Base-by-base conservation (phyloP, 30 jellyfish, hydroid and myxozoan species). In the Mastigias papua region DNA sequence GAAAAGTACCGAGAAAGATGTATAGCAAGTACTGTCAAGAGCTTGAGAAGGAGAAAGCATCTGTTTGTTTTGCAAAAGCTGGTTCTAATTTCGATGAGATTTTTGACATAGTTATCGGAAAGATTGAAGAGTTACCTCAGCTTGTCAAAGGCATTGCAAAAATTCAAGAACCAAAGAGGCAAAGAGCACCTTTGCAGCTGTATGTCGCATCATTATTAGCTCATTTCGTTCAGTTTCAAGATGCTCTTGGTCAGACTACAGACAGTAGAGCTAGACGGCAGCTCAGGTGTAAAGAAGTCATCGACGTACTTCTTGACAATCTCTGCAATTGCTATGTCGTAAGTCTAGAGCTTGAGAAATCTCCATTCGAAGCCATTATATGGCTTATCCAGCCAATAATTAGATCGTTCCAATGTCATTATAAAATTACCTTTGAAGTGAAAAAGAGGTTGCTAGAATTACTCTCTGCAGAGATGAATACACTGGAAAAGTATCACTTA, bases 1-100 rank as follows among this genome's bases (percentile, higher is more conserved):
- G 94, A 8, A 85, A 85, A 34, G 64, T 85, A 1, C 94, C 94
- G 26, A 73, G 64, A 15, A 72, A 32, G 69, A 46, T 85, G 20
- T 57, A 70, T 42, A 81, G 73, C 1, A 49, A 69, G 0, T 85
- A 42, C 29, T 26, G 48, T 13, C 88, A 60, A 29, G 94, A 80
- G 20, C 50, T 63, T 29, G 94, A 85, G 51, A 65, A 70, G 6
- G 61, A 71, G 34, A 30, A 61, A 19, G 26, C 73, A 0, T 34
- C 33, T 7, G 37, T 28, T 5, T 32, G 22, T n/a, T 85, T 85
- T 61, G 50, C 67, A 19, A 49, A 42, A 23, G 48, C 81, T n/a
- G 76, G 71, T 22, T 29, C 32, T 19, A 11, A 62, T 19, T 37
- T 72, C 9, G 29, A 64, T 1, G 88, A 54, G 28, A 21, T 73